Evolutionary conservation across 2,113 vertebrate species (phyloP).

Genomic region (Pterocles orientalis): DNA sequence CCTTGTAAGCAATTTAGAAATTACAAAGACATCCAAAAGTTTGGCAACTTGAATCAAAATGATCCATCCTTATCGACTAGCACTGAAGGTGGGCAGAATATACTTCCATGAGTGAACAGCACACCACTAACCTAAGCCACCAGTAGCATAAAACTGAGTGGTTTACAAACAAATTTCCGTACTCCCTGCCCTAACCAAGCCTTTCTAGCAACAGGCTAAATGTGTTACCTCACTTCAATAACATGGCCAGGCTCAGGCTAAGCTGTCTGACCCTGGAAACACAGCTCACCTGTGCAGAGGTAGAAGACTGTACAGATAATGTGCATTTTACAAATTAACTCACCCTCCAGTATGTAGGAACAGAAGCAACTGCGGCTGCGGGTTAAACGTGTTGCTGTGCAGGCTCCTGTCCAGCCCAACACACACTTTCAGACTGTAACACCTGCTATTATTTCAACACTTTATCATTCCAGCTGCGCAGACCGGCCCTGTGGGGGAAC

Average conservation of each 20-base stretch:
- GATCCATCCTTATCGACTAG: neutral
- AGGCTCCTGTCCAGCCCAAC: neutral
- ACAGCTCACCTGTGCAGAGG: accelerated
- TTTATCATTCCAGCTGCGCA: accelerated
- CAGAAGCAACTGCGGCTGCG: neutral
- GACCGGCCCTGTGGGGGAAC: neutral
- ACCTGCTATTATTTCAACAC: neutral
- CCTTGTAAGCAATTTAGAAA: neutral
- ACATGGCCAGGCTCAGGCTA: accelerated
- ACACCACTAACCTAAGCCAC: no score
- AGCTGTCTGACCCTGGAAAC: neutral
- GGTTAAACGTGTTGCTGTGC: accelerated
- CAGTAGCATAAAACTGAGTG: neutral
- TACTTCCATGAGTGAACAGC: neutral
- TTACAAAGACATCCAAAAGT: accelerated
- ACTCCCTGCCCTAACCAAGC: neutral
- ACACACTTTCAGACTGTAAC: neutral
- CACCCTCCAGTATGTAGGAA: accelerated
- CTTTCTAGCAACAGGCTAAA: neutral
- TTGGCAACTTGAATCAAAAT: neutral
- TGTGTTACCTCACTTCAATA: neutral
- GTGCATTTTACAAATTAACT: neutral
- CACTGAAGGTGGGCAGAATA: neutral
- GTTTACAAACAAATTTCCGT: neutral
- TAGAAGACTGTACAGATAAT: neutral